Conservation (phyloP, 2,797 vertebrate genomes). For the Podargus strigoides region DNA sequence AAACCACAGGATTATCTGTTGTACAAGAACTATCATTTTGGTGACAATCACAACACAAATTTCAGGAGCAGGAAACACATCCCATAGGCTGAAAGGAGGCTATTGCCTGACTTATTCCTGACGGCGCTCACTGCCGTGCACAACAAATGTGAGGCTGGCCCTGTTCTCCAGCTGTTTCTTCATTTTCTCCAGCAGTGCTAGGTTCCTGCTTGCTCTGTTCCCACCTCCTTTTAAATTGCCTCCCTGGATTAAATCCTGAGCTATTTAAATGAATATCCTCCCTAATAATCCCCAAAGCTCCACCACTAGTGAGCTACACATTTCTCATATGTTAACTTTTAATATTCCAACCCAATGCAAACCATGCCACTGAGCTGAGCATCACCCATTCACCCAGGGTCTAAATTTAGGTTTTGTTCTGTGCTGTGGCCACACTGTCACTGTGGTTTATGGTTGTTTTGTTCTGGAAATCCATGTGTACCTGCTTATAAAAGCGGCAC, state of each 20-base stretch:
- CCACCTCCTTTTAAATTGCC: neutral
- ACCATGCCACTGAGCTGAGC: neutral
- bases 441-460: neutral
- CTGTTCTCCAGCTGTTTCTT: slow-evolving; percentile 13
- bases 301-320: neutral
- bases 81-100: neutral
- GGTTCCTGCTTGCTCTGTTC: neutral
- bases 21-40: neutral
- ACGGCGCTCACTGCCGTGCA: rapidly evolving
- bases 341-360: neutral
- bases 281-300: neutral
- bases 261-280: slow-evolving; percentile 17
- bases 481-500: neutral
- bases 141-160: neutral
- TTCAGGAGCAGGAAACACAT: neutral
- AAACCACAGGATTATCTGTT: neutral
- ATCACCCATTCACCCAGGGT: neutral
- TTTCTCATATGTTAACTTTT: neutral
- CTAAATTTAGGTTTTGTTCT: neutral
- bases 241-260: neutral
- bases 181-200: slow-evolving; percentile 13
- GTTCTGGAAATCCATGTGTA: neutral
- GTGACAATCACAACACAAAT: neutral
- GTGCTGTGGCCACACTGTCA: neutral
- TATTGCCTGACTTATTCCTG: neutral